Conservation (phyloP, 2,888 invertebrate genomes). For the Drosophila birchii region DNA sequence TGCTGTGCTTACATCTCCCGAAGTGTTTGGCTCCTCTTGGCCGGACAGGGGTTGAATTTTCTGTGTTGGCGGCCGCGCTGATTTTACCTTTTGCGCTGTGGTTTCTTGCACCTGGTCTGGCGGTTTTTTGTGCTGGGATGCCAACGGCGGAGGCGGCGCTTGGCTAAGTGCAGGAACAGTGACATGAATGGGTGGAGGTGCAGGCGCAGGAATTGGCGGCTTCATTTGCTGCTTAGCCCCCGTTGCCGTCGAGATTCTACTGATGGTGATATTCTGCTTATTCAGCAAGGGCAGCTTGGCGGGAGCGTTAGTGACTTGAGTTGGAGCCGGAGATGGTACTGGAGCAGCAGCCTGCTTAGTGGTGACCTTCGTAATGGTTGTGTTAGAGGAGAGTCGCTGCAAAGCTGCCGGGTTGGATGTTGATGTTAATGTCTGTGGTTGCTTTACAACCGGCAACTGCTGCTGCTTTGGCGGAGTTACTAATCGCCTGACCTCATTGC, state of each 20-base stretch:
- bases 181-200: constrained; percentile 48
- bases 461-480: constrained; percentile 36
- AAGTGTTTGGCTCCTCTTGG: constrained; percentile 13
- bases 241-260: constrained; percentile 69
- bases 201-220: constrained; percentile 33
- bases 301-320: background rate
- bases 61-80: constrained; percentile 43
- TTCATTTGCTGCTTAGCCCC: constrained; percentile 47
- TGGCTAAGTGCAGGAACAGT: constrained; percentile 12
- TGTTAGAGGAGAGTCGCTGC: constrained; percentile 77
- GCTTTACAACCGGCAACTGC: constrained; percentile 13
- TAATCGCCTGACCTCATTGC: constrained; percentile 35
- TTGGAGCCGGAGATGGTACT: constrained; percentile 5
- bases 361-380: constrained; percentile 69
- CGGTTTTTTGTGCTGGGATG: constrained; percentile 61
- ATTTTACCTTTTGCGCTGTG: constrained; percentile 32
- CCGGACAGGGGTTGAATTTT: constrained; percentile 60
- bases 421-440: constrained; percentile 11
- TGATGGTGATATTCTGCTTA: constrained; percentile 83
- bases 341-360: constrained; percentile 33
- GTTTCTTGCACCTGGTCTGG: constrained; percentile 32
- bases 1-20: constrained; percentile 27
- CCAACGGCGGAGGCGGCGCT: constrained; percentile 42
- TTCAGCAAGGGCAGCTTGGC: constrained; percentile 72
- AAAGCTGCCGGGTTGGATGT: constrained; percentile 56